Evolutionary conservation across 1,140 invertebrate species (phyloP).

Genomic region (Streblospio benedicti): DNA sequence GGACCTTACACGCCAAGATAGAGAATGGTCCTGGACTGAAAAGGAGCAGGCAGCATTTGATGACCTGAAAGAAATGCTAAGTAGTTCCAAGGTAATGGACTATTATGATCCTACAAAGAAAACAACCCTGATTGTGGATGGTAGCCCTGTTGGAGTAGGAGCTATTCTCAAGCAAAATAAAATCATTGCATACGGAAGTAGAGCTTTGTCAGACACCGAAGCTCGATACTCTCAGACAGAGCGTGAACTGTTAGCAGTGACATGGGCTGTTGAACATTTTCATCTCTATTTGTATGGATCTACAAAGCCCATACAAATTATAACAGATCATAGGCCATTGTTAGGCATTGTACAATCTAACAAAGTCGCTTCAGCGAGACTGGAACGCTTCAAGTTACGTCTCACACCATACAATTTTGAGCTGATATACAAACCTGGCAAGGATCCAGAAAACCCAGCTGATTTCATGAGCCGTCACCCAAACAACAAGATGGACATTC

Average conservation of each 20-base stretch:
- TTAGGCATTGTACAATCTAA: neutral
- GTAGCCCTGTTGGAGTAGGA: constrained; percentile 29
- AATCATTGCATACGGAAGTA: no score
- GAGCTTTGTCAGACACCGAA: no score
- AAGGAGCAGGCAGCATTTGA: constrained; percentile 18
- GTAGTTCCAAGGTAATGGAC: constrained; percentile 18
- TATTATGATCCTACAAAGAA: constrained; percentile 25
- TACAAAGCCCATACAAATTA: neutral
- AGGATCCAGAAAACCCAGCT: neutral
- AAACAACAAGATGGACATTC: no score
- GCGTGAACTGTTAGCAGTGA: constrained; percentile 8
- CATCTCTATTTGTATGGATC: neutral
- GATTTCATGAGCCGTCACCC: no score
- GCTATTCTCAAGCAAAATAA: constrained; percentile 45
- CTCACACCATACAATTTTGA: constrained; percentile 4
- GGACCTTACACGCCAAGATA: neutral
- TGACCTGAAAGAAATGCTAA: constrained; percentile 20
- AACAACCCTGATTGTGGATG: constrained; percentile 26
- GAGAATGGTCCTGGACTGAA: neutral
- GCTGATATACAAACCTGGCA: constrained; percentile 3
- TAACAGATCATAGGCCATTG: neutral
- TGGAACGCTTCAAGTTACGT: constrained; percentile 12
- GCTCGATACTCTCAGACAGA: constrained; percentile 18
- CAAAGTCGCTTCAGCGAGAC: neutral
- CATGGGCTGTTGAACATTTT: neutral